Percentiles rank a stretch among this genome's conserved stretches.
phyloP scores from a whole-genome alignment of 1,140 invertebrate genomes.

The Apis florea region DNA sequence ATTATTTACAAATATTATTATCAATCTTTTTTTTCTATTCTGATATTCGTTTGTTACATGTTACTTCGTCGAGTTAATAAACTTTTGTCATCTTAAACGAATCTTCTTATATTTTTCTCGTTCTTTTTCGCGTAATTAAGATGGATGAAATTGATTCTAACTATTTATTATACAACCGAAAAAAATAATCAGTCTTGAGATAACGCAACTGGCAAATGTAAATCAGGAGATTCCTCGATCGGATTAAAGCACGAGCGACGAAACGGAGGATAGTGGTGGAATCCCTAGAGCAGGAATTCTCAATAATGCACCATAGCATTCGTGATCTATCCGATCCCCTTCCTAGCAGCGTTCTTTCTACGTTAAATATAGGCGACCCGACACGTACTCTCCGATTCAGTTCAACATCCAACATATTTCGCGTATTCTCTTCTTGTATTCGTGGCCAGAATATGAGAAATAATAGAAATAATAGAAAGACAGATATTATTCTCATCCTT shows the following conservation, averaged over 20 bases:
- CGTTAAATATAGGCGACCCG: conserved; percentile 53
- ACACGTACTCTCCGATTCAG: conserved; percentile 9
- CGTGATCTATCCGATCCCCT: conserved; percentile 23
- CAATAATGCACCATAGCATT: not conserved
- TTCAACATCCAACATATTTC: not conserved
- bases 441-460: not conserved
- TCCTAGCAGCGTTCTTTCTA: conserved; percentile 7
- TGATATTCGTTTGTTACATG: too few relatives aligned
- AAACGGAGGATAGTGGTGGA: not conserved
- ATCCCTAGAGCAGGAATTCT: conserved; percentile 17
- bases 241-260: not conserved
- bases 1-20: too few relatives aligned
- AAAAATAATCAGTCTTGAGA: not conserved
- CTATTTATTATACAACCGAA: not conserved
- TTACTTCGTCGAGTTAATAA: too few relatives aligned
- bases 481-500: too few relatives aligned
- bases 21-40: too few relatives aligned
- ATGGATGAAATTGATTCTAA: too few relatives aligned
- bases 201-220: not conserved
- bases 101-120: too few relatives aligned
- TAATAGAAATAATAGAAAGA: too few relatives aligned
- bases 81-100: too few relatives aligned
- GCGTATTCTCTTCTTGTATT: not conserved
- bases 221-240: not conserved
- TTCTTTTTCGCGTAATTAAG: too few relatives aligned